Base-by-base conservation (phyloP, 1,140 invertebrate species). In the Mesaphorura yosii region DNA sequence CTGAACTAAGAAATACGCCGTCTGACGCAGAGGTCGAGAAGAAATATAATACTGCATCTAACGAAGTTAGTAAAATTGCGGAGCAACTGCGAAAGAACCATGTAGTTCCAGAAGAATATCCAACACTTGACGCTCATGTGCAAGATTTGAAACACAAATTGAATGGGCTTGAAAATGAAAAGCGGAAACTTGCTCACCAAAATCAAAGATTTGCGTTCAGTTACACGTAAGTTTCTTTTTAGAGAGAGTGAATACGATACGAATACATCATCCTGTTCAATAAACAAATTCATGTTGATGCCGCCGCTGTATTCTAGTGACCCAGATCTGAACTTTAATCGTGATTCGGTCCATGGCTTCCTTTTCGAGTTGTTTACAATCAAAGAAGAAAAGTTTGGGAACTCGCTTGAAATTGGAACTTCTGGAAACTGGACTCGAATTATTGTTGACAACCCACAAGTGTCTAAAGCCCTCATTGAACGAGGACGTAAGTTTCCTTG, bases 381-480 rank as follows among this genome's bases (percentile, higher is more conserved):
- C 0, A 79, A 76, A 49, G 82, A 95, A 68, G 44, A 55, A n/a
- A 71, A 67, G 28, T 76, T 79, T 67, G 81, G 81, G 22, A 81
- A 82, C 54, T 92, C 92, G 15, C 68, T 98, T 26, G 88, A 93
- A 66, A 80, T 83, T 23, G 81, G 81, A 25, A 89, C 86, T 26
- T 88, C 89, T n/a, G 84, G 83, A 53, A 81, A 77, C 73, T 86
- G 91, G 69, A 70, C 70, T 69, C 40, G 27, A 45, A 80, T 94
- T 29, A 82, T 96, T 39, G 88, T 94, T 10, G 88, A 95, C 65
- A 83, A 79, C 37, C 88, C 94, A 66, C 71, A 75, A 40, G 90
- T 85, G 0, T 83, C 83, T 53, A 92, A 91, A 68, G 76, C 82
- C 62, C 70, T 98, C 40, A 73, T 98, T 37, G 75, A 91, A 69